Base-by-base conservation (phyloP, 2,888 invertebrate species). In the Chrysina gloriosa region DNA sequence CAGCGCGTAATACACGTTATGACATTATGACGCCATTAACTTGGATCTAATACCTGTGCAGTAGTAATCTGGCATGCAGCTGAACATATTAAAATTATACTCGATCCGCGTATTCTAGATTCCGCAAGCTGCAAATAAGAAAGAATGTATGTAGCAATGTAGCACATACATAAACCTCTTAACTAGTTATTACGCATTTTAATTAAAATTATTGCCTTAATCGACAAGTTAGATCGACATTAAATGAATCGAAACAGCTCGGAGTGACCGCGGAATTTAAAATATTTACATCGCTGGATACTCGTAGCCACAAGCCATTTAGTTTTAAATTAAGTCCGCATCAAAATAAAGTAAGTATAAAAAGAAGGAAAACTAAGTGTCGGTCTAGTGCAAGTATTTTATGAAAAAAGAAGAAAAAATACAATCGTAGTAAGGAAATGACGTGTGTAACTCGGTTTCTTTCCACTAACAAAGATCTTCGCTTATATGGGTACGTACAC, bases 21-120 rank as follows among this genome's bases (percentile, higher is more conserved):
- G 31, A 52, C 52, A 52, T 52, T 31, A 52, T 52, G 52, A 31
- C 16, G 52, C 52, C 31, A 31, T 52, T 52, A 52, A 31, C 31
- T 52, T 29, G 19, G 34, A 52, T 52, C 52, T 52, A 52, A 52
- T 52, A 52, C 52, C 31, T 29, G 31, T 16, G 16, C 52, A 6
- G 21, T 16, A 16, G 19, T 31, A 29, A 52, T 6, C 25, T 48
- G 48, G 48, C 48, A 48, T 25, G 4, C 23, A 3, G 11, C 9
- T 6, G 11, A 16, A 31, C 52, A 25, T 29, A 52, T 52, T 52
- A 52, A 52, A 31, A 31, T 31, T 52, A 52, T 52, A 52, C 31
- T 19, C 7, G 14, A 52, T 52, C 31, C 11, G 6, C 31, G 52
- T 31, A n/a, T 19, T 31, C 16, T 52, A 52, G 16, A 52, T 52